Conservation (phyloP, 2,113 vertebrate genomes). For the Pampusana beccarii region DNA sequence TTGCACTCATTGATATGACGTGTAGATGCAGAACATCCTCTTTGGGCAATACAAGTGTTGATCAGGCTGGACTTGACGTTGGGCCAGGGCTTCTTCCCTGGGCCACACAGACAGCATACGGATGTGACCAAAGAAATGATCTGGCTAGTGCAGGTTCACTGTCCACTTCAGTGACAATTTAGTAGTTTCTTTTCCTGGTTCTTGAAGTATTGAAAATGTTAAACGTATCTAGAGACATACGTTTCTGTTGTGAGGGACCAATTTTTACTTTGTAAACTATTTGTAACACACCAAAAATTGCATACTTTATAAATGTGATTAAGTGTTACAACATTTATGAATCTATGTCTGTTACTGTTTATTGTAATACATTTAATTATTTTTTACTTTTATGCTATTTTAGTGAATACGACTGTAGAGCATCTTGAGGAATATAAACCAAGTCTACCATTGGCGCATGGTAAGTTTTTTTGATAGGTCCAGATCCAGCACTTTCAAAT, state of each 20-base stretch:
- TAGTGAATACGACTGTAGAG: constrained; percentile 71
- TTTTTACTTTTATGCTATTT: constrained; percentile 13
- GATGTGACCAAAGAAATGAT: background rate
- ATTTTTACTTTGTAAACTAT: background rate
- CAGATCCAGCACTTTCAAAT: background rate
- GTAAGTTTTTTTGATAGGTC: constrained; percentile 73
- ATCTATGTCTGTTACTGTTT: background rate
- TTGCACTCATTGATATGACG: background rate
- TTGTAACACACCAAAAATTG: background rate
- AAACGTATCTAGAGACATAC: background rate
- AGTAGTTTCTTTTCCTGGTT: background rate
- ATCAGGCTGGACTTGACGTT: background rate
- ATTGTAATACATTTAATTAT: background rate
- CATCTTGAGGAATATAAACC: constrained; percentile 75
- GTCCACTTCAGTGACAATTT: background rate
- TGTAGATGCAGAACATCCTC: background rate
- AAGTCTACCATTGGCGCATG: constrained; percentile 34
- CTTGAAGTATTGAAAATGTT: background rate
- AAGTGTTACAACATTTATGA: background rate
- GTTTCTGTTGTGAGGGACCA: background rate
- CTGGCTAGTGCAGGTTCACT: background rate
- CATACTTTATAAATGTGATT: background rate
- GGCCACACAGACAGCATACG: too few species aligned
- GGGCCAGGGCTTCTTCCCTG: background rate
- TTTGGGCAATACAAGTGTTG: background rate